Base-by-base conservation (phyloP, 2,797 vertebrate species). In the Pelochelys cantorii region DNA sequence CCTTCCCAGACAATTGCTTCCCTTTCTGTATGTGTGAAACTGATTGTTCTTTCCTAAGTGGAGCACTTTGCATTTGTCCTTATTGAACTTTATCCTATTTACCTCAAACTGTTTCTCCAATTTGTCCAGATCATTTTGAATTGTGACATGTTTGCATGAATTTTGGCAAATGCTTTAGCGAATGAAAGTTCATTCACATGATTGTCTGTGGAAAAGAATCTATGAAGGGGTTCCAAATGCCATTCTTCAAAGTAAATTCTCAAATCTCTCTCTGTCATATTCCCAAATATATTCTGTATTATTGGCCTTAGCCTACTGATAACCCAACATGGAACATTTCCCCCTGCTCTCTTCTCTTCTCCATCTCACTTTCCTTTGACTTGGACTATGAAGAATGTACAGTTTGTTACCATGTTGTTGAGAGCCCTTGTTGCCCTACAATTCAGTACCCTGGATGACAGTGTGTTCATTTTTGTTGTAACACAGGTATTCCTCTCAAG, bases 171-270 rank as follows among this genome's bases (percentile, higher is more conserved):
- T 83, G 85, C 0, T 5, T 92, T 93, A 85, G 54, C 91, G 95
- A 96, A 95, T 95, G 81, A 93, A 92, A 95, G 94, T 95, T 86
- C 95, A 94, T 56, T 86, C 86, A 94, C 86, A 89, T 85, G 79
- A 90, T 92, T 95, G 77, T 96, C 93, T 93, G 90, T 95, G 94
- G 93, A 94, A 90, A 95, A 92, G 85, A 95, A 95, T 89, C 84
- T 94, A 87, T 78, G 91, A 56, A 95, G 65, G 59, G 87, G 74
- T 80, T 94, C 88, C 89, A 96, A 95, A 95, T 83, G 20, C 25
- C 78, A 90, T 68, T 62, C 42, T 89, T 95, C 65, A 83, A 79
- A 92, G 84, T 23, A 77, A 88, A 92, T 87, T 88, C 79, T 3
- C 20, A 90, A 81, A 80, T 92, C 29, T 94, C 12, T 22, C 77